Percentiles rank a stretch among this genome's conserved stretches.
Evolutionary conservation across 2,113 vertebrate genomes (phyloP).

Genomic region (Garra rufa): DNA sequence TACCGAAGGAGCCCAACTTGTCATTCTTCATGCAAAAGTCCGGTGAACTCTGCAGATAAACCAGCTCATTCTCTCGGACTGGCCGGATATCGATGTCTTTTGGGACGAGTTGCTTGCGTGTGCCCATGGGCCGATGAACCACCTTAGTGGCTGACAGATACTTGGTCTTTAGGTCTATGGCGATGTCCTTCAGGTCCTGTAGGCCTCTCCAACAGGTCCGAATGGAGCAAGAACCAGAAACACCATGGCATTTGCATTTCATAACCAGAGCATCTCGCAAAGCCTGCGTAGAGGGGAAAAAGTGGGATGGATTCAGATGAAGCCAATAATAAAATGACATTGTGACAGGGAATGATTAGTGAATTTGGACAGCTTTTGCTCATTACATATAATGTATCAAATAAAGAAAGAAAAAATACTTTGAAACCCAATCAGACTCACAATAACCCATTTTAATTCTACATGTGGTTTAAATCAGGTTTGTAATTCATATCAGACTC

Average conservation of each 20-base stretch:
- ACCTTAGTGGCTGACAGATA: slow-evolving; percentile 98
- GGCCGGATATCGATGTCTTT: slow-evolving; percentile 97
- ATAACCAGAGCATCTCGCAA: slow-evolving; percentile 89
- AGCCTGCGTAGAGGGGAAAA: slow-evolving; percentile 70
- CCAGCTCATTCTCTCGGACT: slow-evolving; percentile 91
- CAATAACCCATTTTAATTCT: not conserved
- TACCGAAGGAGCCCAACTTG: slow-evolving; percentile 92
- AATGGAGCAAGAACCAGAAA: slow-evolving; percentile 98
- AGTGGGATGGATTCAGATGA: not conserved
- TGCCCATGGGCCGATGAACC: slow-evolving; percentile 92
- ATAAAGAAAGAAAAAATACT: not conserved
- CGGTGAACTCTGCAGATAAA: slow-evolving; percentile 96
- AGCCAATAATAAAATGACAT: not conserved
- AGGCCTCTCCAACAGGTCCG: slow-evolving; percentile 97
- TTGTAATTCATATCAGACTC: not conserved
- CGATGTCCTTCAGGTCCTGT: slow-evolving; percentile 90
- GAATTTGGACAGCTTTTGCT: not conserved
- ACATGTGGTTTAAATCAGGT: not conserved
- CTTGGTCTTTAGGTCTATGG: slow-evolving; percentile 92
- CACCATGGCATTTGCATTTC: slow-evolving; percentile 98
- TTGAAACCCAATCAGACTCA: not conserved
- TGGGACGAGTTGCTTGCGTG: slow-evolving; percentile 96
- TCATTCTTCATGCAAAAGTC: slow-evolving; percentile 96
- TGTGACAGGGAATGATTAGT: slow-evolving; percentile 1
- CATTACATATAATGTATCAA: not conserved